Evolutionary conservation across 2,113 vertebrate genomes (phyloP).

Genomic region (Camelus dromedarius): DNA sequence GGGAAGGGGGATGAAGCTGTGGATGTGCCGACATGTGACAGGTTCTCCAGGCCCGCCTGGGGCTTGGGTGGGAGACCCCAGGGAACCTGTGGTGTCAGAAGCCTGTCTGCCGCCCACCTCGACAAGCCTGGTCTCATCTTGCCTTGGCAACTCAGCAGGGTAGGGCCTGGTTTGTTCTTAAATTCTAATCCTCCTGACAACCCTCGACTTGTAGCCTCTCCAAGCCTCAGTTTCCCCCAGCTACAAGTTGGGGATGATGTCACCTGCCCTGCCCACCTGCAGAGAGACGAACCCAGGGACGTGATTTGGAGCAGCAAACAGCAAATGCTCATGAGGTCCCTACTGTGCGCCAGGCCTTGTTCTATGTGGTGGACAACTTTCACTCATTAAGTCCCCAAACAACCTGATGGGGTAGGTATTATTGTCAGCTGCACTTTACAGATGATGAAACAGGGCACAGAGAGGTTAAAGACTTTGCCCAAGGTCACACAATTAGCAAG

Average conservation of each 20-base stretch:
- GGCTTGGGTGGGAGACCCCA: constrained; percentile 39
- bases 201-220: neutral
- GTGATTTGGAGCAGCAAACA: neutral
- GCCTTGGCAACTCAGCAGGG: neutral
- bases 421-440: neutral
- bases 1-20: neutral
- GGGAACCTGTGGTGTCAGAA: neutral
- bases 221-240: constrained; percentile 54
- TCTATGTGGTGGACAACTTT: neutral
- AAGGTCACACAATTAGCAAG: neutral
- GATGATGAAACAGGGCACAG: neutral
- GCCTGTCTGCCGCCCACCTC: fast-evolving
- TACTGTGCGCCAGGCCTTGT: neutral
- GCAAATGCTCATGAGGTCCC: neutral
- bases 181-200: neutral
- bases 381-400: neutral
- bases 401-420: fast-evolving
- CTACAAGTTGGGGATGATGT: neutral
- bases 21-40: neutral
- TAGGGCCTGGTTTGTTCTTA: neutral
- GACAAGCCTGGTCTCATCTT: constrained; percentile 36
- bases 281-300: neutral
- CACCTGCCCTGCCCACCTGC: neutral
- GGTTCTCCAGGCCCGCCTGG: neutral
- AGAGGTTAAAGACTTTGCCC: neutral